Evolutionary conservation across 2,797 vertebrate species (phyloP).

Genomic region (Ceyx erithaca): DNA sequence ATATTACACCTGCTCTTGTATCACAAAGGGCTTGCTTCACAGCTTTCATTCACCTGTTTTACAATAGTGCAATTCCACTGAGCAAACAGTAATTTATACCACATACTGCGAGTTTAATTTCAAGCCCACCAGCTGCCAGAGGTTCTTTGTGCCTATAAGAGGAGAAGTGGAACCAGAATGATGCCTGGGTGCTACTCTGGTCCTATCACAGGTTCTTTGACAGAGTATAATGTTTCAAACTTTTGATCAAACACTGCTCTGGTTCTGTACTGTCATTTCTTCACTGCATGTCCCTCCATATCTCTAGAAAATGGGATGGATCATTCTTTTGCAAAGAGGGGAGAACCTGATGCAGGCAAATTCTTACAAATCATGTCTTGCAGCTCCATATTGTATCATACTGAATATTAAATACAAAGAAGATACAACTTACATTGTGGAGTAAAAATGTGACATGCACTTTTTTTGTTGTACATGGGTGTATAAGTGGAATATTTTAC

Average conservation of each 20-base stretch:
- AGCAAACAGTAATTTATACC: neutral
- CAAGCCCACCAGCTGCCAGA: neutral
- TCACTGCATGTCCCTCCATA: neutral
- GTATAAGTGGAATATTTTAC: neutral
- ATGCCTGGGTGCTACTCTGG: neutral
- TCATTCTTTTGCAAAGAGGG: neutral
- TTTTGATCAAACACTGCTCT: neutral
- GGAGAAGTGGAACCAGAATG: neutral
- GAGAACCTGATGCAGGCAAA: neutral
- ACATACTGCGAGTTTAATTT: neutral
- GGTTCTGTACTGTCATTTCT: neutral
- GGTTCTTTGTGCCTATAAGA: neutral
- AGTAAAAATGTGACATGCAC: neutral
- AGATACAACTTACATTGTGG: neutral
- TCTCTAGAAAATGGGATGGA: neutral
- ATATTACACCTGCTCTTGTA: neutral
- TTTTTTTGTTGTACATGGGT: neutral
- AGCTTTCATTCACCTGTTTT: neutral
- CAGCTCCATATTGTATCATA: neutral
- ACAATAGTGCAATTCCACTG: neutral
- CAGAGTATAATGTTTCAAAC: neutral
- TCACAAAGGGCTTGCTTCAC: neutral
- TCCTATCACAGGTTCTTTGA: neutral
- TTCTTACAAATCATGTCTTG: neutral
- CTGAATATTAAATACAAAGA: neutral